These are phyloP conservation scores for Pogona vitticeps DNA, from an alignment of 2,113 vertebrate species.

Conservation along the genomic window DNA sequence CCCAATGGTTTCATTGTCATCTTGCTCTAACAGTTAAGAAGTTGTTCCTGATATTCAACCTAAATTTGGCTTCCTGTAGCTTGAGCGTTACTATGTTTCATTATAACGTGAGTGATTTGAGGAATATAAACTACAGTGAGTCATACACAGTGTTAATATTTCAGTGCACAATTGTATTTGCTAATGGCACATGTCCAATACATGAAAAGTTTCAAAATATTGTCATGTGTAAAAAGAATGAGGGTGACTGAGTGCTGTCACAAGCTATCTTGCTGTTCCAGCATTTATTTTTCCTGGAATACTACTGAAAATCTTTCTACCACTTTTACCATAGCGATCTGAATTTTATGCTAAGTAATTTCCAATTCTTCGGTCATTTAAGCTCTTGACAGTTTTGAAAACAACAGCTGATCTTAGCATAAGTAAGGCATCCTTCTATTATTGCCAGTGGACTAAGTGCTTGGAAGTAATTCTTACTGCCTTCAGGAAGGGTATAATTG, in stretches of 20 bases:
- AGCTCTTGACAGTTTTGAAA: slow-evolving; percentile 35
- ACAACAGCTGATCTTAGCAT: slow-evolving; percentile 43
- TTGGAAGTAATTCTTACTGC: neutral
- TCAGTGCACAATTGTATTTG: neutral
- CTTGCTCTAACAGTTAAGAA: too few species aligned
- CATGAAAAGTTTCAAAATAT: neutral
- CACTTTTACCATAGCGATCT: slow-evolving; percentile 19
- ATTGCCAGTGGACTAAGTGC: fast-evolving
- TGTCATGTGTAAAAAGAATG: neutral
- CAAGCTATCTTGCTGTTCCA: neutral
- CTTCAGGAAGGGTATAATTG: too few species aligned
- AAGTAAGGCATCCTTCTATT: neutral
- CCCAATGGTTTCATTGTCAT: too few species aligned
- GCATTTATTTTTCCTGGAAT: neutral
- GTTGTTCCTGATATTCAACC: too few species aligned
- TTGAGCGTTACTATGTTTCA: too few species aligned
- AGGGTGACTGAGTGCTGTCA: neutral
- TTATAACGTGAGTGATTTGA: neutral
- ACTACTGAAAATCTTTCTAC: slow-evolving; percentile 29
- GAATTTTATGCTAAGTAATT: slow-evolving; percentile 34
- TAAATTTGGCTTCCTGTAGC: too few species aligned
- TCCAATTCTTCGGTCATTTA: slow-evolving; percentile 9
- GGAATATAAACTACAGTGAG: neutral
- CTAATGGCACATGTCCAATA: neutral
- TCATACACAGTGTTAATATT: neutral